phyloP scores from a whole-genome alignment of 2,113 vertebrate genomes.

The Saccopteryx bilineata region DNA sequence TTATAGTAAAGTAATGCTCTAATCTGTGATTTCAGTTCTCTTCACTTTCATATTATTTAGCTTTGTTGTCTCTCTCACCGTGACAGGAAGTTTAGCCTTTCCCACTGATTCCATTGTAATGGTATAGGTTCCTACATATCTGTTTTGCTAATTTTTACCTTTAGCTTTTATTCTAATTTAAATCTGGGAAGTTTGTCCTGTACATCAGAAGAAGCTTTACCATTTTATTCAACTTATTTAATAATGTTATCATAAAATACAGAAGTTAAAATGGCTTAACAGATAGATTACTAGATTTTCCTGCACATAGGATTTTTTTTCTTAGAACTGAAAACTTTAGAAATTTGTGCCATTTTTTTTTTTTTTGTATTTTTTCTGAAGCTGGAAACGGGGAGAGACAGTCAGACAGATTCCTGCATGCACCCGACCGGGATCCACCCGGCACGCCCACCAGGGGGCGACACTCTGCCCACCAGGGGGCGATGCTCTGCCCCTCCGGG shows the following conservation, averaged over 20 bases:
- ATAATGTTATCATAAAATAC: background rate
- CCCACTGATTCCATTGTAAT: no score
- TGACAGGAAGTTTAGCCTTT: background rate
- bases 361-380: no score
- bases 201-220: background rate
- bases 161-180: conserved; percentile 8
- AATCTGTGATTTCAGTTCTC: background rate
- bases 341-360: background rate
- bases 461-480: no score
- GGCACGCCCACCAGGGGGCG: no score
- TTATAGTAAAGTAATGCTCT: background rate
- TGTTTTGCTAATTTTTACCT: background rate
- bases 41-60: rapidly evolving
- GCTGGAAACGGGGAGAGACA: no score
- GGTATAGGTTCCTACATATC: background rate
- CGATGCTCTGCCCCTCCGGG: no score
- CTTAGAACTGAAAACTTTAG: background rate
- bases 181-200: background rate
- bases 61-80: background rate
- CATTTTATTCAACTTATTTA: background rate
- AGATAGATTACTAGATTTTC: background rate
- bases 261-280: background rate
- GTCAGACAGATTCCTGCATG: no score
- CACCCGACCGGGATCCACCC: no score
- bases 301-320: no score